Evolutionary conservation across 2,797 vertebrate genomes (phyloP).

Genomic region (Onychomys torridus): DNA sequence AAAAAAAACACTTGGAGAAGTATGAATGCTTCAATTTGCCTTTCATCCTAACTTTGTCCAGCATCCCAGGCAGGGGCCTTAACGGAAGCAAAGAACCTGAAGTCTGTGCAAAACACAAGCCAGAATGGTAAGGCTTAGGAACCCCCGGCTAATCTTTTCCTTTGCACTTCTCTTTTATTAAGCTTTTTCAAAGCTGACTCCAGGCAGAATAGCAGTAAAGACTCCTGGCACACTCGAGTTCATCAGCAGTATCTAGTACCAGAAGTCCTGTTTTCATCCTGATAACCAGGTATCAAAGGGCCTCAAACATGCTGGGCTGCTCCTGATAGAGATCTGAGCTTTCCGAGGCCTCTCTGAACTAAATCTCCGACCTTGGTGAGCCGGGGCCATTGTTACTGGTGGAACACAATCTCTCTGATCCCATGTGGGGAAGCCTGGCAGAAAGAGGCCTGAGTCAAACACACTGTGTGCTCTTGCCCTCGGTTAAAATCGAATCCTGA

Average conservation of each 20-base stretch:
- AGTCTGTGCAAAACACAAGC: conserved; percentile 5
- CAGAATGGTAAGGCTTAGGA: conserved; percentile 40
- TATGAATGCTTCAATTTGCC: background rate
- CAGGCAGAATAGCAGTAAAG: conserved; percentile 56
- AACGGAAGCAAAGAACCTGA: conserved; percentile 1
- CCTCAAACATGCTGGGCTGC: conserved; percentile 53
- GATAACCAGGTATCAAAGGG: conserved; percentile 77
- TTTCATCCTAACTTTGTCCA: background rate
- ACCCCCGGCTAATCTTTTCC: conserved; percentile 59
- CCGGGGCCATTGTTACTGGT: conserved; percentile 63
- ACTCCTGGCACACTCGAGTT: conserved; percentile 29
- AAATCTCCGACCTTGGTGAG: conserved; percentile 64
- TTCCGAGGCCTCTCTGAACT: conserved; percentile 52
- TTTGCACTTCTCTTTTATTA: conserved; percentile 64
- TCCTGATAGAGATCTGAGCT: conserved; percentile 75
- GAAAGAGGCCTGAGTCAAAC: conserved; percentile 48
- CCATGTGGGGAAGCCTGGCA: background rate
- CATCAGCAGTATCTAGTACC: conserved; percentile 47
- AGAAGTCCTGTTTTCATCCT: conserved; percentile 70
- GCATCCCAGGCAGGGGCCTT: background rate
- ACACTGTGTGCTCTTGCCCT: conserved; percentile 60
- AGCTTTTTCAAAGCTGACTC: conserved; percentile 5
- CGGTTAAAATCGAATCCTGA: conserved; percentile 58
- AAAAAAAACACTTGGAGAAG: background rate
- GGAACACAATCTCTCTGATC: conserved; percentile 71